phyloP scores from a whole-genome alignment of 1,140 invertebrate species.

The Helicorthomorpha holstii region DNA sequence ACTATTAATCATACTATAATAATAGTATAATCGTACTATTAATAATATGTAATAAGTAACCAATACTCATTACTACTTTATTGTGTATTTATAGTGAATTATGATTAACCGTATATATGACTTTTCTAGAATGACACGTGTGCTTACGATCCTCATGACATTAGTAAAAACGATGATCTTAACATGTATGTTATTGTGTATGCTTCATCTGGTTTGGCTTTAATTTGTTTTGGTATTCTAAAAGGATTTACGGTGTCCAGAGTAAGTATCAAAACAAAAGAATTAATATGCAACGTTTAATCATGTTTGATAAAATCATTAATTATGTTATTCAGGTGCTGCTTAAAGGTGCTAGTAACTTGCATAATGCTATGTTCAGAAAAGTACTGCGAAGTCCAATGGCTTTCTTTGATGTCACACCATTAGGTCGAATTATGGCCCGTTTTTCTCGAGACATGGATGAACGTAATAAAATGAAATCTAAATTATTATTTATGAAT shows the following conservation, averaged over 20 bases:
- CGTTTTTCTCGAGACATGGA: conserved; percentile 88
- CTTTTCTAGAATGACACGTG: too few species aligned
- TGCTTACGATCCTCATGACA: too few species aligned
- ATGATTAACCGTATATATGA: too few species aligned
- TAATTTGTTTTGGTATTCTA: neutral
- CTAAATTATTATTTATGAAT: neutral
- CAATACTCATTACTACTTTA: too few species aligned
- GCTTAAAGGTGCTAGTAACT: conserved; percentile 1
- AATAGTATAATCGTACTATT: too few species aligned
- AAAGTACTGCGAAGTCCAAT: conserved; percentile 43
- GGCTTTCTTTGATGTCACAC: conserved; percentile 78
- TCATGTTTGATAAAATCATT: neutral
- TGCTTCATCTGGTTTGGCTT: neutral
- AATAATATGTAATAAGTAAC: too few species aligned
- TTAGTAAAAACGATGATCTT: too few species aligned
- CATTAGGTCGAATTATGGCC: conserved; percentile 83
- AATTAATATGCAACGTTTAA: neutral
- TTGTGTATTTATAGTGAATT: too few species aligned
- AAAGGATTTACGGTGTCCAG: neutral
- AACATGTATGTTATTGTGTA: conserved; percentile 2
- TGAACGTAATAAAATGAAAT: too few species aligned
- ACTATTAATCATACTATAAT: too few species aligned
- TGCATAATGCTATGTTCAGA: conserved; percentile 38
- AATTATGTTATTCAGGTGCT: neutral
- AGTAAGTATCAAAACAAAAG: neutral